A percentile compares a stretch with the other conserved stretches of the same genome.
Conservation (phyloP, 2,888 invertebrate genomes). For the Copidosoma aretas region DNA sequence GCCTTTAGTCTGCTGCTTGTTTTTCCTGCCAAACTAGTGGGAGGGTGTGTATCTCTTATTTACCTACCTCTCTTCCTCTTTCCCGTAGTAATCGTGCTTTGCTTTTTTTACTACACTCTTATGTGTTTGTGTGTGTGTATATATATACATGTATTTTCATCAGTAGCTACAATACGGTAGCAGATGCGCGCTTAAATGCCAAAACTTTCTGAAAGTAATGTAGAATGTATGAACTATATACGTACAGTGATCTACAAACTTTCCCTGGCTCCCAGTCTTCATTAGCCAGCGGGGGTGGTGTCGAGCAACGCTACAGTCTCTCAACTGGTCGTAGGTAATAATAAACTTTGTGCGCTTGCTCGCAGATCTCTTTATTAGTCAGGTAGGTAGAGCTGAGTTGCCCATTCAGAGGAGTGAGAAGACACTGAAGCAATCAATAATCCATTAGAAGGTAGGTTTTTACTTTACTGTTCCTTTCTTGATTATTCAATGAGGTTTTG, state of each 20-base stretch:
- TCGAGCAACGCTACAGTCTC: background rate
- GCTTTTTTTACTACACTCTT: conserved; percentile 8
- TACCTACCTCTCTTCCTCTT: background rate
- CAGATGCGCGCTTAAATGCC: conserved; percentile 12
- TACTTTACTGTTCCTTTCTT: no score
- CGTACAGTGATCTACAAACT: conserved; percentile 14
- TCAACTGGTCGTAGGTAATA: conserved; percentile 43
- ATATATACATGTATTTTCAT: background rate
- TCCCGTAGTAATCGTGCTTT: background rate
- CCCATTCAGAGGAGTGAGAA: background rate
- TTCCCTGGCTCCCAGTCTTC: conserved; percentile 42
- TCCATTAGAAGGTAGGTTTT: background rate
- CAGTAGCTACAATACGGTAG: background rate
- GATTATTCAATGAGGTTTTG: background rate
- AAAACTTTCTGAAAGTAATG: conserved; percentile 4
- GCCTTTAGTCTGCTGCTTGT: background rate
- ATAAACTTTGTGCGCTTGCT: conserved; percentile 44
- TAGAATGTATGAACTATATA: conserved; percentile 5
- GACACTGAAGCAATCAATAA: conserved; percentile 33
- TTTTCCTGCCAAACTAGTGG: background rate
- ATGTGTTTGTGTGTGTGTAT: no score
- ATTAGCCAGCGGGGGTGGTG: conserved; percentile 30
- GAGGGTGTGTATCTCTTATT: background rate
- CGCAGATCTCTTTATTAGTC: conserved; percentile 35
- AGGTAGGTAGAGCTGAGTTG: background rate